Conservation (phyloP, 2,888 invertebrate species). For the Chrysotoxum bicinctum region DNA sequence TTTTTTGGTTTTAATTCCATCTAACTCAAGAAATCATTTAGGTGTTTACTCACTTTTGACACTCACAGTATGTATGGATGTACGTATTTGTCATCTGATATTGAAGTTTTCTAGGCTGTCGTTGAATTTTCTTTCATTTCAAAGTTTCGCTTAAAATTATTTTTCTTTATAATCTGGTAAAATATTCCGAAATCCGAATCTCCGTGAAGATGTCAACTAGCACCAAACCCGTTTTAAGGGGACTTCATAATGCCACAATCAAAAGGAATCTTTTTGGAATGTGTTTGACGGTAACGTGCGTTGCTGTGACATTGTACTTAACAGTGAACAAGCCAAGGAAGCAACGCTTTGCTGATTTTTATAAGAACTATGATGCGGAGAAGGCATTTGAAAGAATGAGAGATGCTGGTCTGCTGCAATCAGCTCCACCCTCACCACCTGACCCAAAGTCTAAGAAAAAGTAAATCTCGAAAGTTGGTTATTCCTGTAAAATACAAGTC, state of each 20-base stretch:
- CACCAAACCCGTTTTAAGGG: slow-evolving; percentile 86
- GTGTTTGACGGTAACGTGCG: slow-evolving; percentile 78
- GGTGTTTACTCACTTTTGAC: no score
- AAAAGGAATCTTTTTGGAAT: slow-evolving; percentile 84
- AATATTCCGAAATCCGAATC: neutral
- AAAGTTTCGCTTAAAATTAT: no score
- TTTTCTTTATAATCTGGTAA: no score
- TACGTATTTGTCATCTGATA: no score
- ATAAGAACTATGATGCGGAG: slow-evolving; percentile 83
- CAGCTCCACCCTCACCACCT: slow-evolving; percentile 72
- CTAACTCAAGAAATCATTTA: no score
- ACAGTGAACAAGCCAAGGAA: slow-evolving; percentile 83
- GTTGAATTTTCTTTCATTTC: neutral
- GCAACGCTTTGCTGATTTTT: slow-evolving; percentile 87
- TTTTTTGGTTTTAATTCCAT: no score
- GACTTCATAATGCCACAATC: slow-evolving; percentile 86
- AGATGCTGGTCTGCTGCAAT: slow-evolving; percentile 79
- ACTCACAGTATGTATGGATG: no score
- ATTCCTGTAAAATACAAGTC: no score
- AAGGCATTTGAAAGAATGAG: slow-evolving; percentile 81
- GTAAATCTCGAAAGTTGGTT: neutral
- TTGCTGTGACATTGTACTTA: slow-evolving; percentile 82
- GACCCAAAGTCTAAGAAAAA: neutral
- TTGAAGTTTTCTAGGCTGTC: neutral
- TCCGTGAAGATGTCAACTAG: slow-evolving; percentile 2